Evolutionary conservation across 2,797 vertebrate species (phyloP).

Genomic region (Hemitrygon akajei): DNA sequence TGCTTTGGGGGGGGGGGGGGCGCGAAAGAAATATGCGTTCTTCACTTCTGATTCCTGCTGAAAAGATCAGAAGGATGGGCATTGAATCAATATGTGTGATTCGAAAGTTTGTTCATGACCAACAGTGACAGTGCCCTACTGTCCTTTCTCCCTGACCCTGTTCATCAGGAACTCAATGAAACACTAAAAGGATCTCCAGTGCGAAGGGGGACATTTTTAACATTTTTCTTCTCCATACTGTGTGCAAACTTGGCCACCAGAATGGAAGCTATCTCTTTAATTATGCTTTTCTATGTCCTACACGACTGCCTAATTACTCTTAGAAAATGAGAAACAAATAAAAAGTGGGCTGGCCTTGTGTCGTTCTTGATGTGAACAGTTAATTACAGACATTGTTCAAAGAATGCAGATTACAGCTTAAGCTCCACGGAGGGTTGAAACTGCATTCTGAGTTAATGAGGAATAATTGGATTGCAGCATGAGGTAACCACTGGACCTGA

Average conservation of each 20-base stretch:
- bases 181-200: neutral
- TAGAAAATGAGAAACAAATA: slow-evolving; percentile 42
- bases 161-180: neutral
- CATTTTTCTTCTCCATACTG: neutral
- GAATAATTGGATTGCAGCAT: slow-evolving; percentile 39
- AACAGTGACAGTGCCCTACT: neutral
- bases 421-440: slow-evolving; percentile 42
- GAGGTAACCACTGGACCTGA: slow-evolving; percentile 40
- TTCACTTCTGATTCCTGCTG: neutral
- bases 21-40: neutral
- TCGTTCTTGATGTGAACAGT: slow-evolving; percentile 56
- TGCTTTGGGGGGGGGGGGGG: neutral
- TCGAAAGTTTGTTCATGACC: neutral
- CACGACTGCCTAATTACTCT: slow-evolving; percentile 41
- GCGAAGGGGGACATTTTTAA: neutral
- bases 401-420: slow-evolving; percentile 45
- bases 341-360: slow-evolving; percentile 41
- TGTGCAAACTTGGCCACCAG: slow-evolving; percentile 14
- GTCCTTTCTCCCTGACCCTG: neutral
- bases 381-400: slow-evolving; percentile 52
- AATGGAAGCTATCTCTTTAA: slow-evolving; percentile 44
- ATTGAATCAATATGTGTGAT: neutral
- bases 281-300: slow-evolving; percentile 38
- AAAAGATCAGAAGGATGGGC: neutral
- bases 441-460: slow-evolving; percentile 40